phyloP scores from a whole-genome alignment of 1,140 invertebrate species.

The Papilio dardanus region DNA sequence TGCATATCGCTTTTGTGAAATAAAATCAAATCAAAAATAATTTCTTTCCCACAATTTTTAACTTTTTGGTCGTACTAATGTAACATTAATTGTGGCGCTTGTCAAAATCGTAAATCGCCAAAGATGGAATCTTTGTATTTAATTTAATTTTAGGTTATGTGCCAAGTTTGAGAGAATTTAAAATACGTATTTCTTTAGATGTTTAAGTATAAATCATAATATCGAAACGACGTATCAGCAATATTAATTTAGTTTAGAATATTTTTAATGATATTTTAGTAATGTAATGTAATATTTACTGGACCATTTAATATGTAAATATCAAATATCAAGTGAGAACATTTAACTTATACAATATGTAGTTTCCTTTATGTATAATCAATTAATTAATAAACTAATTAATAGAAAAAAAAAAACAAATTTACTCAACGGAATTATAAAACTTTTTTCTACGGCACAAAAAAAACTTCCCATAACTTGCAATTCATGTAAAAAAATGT shows the following conservation, averaged over 20 bases:
- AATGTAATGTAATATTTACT: conserved; percentile 19
- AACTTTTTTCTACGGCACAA: too few relatives aligned
- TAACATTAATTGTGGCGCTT: conserved; percentile 18
- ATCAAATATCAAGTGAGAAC: background rate
- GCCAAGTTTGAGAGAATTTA: conserved; percentile 76
- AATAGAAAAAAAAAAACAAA: too few relatives aligned
- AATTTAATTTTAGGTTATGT: conserved; percentile 53
- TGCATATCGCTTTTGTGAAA: background rate
- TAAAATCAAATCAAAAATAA: background rate
- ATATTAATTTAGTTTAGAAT: conserved; percentile 38
- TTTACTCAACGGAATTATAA: too few relatives aligned
- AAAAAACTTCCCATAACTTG: too few relatives aligned
- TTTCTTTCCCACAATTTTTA: background rate
- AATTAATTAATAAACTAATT: background rate
- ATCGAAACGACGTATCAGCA: conserved; percentile 47
- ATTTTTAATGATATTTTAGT: conserved; percentile 3
- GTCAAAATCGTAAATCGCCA: conserved; percentile 49
- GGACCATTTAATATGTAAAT: conserved; percentile 26
- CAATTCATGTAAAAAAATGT: background rate
- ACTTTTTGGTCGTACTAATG: background rate
- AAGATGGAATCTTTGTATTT: conserved; percentile 48
- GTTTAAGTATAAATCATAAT: conserved; percentile 30
- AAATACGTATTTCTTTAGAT: conserved; percentile 47
- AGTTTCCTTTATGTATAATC: background rate
- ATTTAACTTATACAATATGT: background rate